phyloP scores from a whole-genome alignment of 1,140 invertebrate genomes.

The Apolygus lucorum region DNA sequence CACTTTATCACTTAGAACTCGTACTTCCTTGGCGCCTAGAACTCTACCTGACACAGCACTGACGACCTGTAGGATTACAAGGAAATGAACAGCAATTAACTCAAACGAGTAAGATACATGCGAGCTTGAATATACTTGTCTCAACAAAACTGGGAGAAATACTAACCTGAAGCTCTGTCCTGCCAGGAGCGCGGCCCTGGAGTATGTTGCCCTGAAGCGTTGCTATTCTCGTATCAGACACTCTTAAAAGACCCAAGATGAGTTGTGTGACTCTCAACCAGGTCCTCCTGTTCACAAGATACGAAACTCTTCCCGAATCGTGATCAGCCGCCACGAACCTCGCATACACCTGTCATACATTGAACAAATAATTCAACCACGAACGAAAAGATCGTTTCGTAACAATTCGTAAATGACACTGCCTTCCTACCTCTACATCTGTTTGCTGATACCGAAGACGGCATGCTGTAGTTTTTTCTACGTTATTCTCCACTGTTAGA shows the following conservation, averaged over 20 bases:
- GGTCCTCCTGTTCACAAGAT: constrained; percentile 78
- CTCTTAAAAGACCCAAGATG: constrained; percentile 69
- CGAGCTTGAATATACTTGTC: neutral
- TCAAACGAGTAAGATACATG: neutral
- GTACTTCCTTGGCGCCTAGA: constrained; percentile 81
- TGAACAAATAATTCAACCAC: too few species aligned
- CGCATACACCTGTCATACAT: constrained; percentile 66
- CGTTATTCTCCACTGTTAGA: constrained; percentile 31
- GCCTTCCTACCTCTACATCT: constrained; percentile 74
- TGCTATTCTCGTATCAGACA: constrained; percentile 82
- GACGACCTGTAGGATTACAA: too few species aligned
- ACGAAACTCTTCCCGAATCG: constrained; percentile 80
- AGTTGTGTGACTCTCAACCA: constrained; percentile 83
- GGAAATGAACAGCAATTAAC: constrained; percentile 21
- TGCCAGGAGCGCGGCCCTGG: constrained; percentile 75
- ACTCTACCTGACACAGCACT: constrained; percentile 86
- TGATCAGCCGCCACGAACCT: constrained; percentile 83
- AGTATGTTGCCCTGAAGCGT: constrained; percentile 69
- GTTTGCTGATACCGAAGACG: constrained; percentile 81
- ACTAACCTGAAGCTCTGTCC: constrained; percentile 81
- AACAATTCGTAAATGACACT: too few species aligned
- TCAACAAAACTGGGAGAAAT: too few species aligned
- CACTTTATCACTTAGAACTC: constrained; percentile 85
- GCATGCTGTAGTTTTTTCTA: constrained; percentile 47
- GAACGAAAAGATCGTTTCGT: constrained; percentile 20